Percentiles rank a stretch among this genome's conserved stretches.
These are phyloP conservation scores for Mesocentrotus franciscanus DNA, from an alignment of 53 echinoderm and acorn worm genomes.

Conservation along the genomic window DNA sequence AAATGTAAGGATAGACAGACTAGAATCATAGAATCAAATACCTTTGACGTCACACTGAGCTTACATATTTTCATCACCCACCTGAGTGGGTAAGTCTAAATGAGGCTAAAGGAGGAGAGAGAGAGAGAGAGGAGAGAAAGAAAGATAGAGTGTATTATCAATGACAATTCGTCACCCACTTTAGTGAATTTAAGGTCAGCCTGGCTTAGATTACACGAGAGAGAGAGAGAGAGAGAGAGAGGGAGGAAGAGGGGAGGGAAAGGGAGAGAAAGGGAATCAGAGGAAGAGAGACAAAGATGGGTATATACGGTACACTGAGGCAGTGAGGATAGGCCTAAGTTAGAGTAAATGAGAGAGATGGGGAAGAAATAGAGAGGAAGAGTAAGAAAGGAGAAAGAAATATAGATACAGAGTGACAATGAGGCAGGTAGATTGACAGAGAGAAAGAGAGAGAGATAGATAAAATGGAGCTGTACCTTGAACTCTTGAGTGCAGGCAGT, in stretches of 20 bases:
- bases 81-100: background rate
- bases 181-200: background rate
- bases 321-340: background rate
- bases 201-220: background rate
- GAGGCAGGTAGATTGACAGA: background rate
- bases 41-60: background rate
- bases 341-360: background rate
- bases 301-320: too few relatives aligned
- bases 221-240: conserved; percentile 8
- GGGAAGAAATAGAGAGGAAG: background rate
- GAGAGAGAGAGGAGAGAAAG: background rate
- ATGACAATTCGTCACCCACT: background rate
- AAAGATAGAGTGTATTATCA: background rate
- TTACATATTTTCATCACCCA: background rate
- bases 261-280: background rate
- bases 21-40: background rate
- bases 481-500: background rate
- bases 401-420: background rate
- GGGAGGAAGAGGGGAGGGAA: background rate
- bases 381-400: background rate
- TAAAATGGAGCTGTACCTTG: background rate
- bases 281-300: background rate
- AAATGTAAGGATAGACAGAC: background rate
- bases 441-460: background rate
- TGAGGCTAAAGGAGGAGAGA: background rate